Base-by-base conservation (phyloP, 1,140 invertebrate genomes). In the Leptestheria dahalacensis region DNA sequence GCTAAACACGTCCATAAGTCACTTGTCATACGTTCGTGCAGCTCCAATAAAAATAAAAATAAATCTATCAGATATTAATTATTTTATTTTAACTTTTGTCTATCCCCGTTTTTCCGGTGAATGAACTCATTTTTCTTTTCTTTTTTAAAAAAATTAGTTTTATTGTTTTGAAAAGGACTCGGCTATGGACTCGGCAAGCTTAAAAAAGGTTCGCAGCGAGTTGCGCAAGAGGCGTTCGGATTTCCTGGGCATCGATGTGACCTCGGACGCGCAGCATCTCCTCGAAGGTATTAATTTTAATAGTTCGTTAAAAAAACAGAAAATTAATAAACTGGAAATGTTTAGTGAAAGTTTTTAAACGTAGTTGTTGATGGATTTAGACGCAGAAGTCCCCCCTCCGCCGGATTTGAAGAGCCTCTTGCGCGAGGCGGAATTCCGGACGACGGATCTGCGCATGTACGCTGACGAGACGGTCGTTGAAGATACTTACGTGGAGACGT, bases 201-300 rank as follows among this genome's bases (percentile, higher is more conserved):
- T 55, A 6, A 41, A 41, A 15, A 41, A 41, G 33, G 15, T 91
- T 56, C 89, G 88, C 66, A 88, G 88, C 67, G 88, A 91, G 68
- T 75, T 91, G 24, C 77, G 84, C 10, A 84, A 83, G 65, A 85
- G 89, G 65, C 79, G 88, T 9, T 90, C 86, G 21, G 86, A 87
- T 70, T 91, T 91, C 67, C 73, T 91, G 18, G 88, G 88, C 29
- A 82, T 91, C 63, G 85, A 88, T 66, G 83, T 82, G 48, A 25
- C 28, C 3, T 24, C 53, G 33, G 33, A 41, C 6, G 15, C 6
- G 6, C 33, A 41, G 6, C 6, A 9, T 15, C 15, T 41, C 53
- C 26, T 55, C 20, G 53, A 55, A 10, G 53, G 33, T 2, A 26
- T 23, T 52, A 24, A 21, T 49, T 48, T 11, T 48, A 23, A 24